phyloP scores from a whole-genome alignment of 2,888 invertebrate species.

The Bembecia ichneumoniformis region DNA sequence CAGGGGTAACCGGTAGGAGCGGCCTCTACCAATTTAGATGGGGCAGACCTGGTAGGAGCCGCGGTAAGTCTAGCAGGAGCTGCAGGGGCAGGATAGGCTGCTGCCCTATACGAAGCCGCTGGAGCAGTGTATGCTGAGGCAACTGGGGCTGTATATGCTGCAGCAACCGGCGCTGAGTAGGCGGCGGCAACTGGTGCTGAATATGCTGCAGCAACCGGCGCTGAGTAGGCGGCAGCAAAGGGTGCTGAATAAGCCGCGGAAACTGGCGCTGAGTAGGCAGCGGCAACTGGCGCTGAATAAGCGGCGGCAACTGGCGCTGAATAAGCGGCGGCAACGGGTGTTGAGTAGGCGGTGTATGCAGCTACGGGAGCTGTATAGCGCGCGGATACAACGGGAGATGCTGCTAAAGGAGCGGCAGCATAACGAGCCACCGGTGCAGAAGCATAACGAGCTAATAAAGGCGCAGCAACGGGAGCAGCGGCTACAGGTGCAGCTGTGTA shows the following conservation, averaged over 20 bases:
- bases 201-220: conserved; percentile 34
- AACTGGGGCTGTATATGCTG: conserved; percentile 24
- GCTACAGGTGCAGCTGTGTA: conserved; percentile 11
- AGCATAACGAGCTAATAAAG: conserved; percentile 5
- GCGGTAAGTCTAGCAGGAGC: conserved; percentile 39
- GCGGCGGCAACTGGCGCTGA: conserved; percentile 18
- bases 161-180: conserved; percentile 14
- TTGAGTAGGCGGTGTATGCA: conserved; percentile 28
- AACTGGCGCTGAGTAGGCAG: conserved; percentile 9
- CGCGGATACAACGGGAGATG: conserved; percentile 23
- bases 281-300: conserved; percentile 15
- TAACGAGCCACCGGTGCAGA: conserved; percentile 12
- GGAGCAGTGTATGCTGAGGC: conserved; percentile 22
- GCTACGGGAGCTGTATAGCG: conserved; percentile 16
- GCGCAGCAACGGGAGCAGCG: conserved; percentile 5
- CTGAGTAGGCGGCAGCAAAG: conserved; percentile 28
- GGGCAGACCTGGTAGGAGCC: conserved; percentile 63
- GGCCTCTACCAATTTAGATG: conserved; percentile 74
- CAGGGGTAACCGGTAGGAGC: conserved; percentile 51
- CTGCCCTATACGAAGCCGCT: conserved; percentile 2
- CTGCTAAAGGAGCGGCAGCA: conserved; percentile 17
- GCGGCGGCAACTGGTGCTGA: conserved; percentile 8
- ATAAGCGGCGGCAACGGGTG: conserved; percentile 18
- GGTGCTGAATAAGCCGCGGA: conserved; percentile 20
- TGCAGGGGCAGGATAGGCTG: conserved; percentile 34